Base-by-base conservation (phyloP, 2,888 invertebrate species). In the Pristionchus arcanus region DNA sequence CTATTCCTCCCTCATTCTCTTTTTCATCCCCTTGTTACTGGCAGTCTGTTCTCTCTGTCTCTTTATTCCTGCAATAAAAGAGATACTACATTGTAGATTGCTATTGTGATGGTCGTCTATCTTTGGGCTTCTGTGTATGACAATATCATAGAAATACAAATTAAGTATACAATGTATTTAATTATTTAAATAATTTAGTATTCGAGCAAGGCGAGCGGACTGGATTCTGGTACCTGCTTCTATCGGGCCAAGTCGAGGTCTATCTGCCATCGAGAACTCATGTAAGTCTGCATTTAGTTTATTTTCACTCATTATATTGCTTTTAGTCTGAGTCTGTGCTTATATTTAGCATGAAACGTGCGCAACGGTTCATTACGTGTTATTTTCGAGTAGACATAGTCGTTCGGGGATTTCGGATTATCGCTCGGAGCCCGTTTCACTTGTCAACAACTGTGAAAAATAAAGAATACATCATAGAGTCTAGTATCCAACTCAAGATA, bases 171-270 rank as follows among this genome's bases (percentile, higher is more conserved):
- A 7, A 13, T 34, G 5, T 31, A 28, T 66, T 66, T 66, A 49
- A 49, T 49, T 49, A 49, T 66, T 66, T 25, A 2, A 49, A 15
- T 42, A 74, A 21, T n/a, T 93, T 94, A 95, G 95, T 95, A 90
- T 95, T 95, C 91, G 92, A 93, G 49, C 93, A 92, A 68, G 93
- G 93, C 55, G 94, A 95, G 37, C 91, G 89, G 19, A 92, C 94
- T 15, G 85, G 91, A 63, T 93, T 91, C 86, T 95, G 95, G 95
- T 95, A 95, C 90, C 91, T 95, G 15, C 92, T 95, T n/a, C 90
- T 95, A 21, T 92, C 94, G 25, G 95, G 95, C 31, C 93, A 95
- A 90, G 93, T 94, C 25, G 93, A 95, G 81, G 90, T 95, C 16
- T 95, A 92, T 89, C 90, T 93, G 66, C 89, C 90, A 3, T 55